These are phyloP conservation scores for Champsocephalus gunnari DNA, from an alignment of 2,797 vertebrate genomes.

Conservation along the genomic window DNA sequence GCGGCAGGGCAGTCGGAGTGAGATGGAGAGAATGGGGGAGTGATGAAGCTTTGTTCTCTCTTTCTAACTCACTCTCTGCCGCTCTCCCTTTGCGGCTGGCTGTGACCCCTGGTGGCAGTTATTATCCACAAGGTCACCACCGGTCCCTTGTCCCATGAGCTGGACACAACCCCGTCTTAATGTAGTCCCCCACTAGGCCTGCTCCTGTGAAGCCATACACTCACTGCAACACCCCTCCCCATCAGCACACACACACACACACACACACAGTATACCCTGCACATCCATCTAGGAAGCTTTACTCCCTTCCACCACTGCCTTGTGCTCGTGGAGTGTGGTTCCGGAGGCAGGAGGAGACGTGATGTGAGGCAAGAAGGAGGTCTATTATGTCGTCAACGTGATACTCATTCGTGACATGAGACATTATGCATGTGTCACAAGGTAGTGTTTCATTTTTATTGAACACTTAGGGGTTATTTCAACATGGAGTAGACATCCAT, in stretches of 20 bases:
- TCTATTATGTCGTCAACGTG: slow-evolving; percentile 37
- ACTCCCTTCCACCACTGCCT: slow-evolving; percentile 21
- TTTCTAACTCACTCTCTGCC: slow-evolving; percentile 28
- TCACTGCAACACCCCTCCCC: slow-evolving; percentile 33
- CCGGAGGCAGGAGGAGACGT: slow-evolving; percentile 38
- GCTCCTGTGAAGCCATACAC: slow-evolving; percentile 50
- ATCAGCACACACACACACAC: slow-evolving; percentile 30
- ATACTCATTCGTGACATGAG: slow-evolving; percentile 35
- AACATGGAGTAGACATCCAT: slow-evolving; percentile 3
- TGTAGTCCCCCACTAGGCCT: slow-evolving; percentile 63
- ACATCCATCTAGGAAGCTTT: slow-evolving; percentile 48
- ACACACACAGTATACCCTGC: slow-evolving; percentile 16
- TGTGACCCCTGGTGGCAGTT: slow-evolving; percentile 73
- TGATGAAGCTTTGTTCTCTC: slow-evolving; percentile 60
- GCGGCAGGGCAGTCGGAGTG: slow-evolving; percentile 52
- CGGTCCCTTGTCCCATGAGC: slow-evolving; percentile 72
- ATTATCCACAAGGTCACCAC: slow-evolving; percentile 77
- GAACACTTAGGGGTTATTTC: slow-evolving; percentile 16
- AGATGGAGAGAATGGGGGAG: slow-evolving; percentile 56
- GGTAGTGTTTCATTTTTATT: slow-evolving; percentile 39
- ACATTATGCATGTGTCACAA: slow-evolving; percentile 24
- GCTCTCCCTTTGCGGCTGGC: slow-evolving; percentile 42
- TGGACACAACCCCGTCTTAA: slow-evolving; percentile 72
- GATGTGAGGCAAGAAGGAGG: slow-evolving; percentile 13
- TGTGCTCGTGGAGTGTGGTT: slow-evolving; percentile 30